Conservation (phyloP, 2,113 vertebrate genomes). For the Alces alces region DNA sequence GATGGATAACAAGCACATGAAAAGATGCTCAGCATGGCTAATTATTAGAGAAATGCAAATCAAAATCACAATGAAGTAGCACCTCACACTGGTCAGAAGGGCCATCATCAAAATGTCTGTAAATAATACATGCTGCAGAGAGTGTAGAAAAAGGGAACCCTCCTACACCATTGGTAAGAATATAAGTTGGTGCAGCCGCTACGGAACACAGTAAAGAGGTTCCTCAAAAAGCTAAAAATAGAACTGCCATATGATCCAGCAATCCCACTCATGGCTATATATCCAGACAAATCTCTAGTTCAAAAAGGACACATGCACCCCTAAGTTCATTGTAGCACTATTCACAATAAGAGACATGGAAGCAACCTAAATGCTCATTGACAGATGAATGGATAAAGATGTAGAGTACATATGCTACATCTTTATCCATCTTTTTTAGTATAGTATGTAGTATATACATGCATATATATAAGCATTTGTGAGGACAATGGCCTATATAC, state of each 20-base stretch:
- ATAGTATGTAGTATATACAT: neutral
- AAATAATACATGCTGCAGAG: neutral
- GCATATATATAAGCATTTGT: neutral
- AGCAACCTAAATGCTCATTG: rapidly evolving
- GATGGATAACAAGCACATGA: neutral
- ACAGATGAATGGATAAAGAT: neutral
- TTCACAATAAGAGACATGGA: too few species aligned
- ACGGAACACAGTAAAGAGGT: neutral
- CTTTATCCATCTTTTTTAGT: neutral
- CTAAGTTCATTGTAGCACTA: neutral
- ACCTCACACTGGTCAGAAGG: neutral
- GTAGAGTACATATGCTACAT: neutral
- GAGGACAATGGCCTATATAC: neutral
- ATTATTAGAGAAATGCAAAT: neutral
- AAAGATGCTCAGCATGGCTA: neutral
- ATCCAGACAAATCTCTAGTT: neutral
- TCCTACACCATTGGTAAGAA: neutral
- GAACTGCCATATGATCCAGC: neutral
- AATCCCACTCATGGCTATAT: too few species aligned
- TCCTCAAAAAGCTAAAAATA: neutral
- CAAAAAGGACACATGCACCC: neutral
- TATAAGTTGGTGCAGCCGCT: neutral
- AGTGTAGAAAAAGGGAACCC: neutral
- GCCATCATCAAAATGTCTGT: neutral
- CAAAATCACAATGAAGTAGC: neutral